These are phyloP conservation scores for Scolopax mira DNA, from an alignment of 2,113 vertebrate species.

Conservation along the genomic window DNA sequence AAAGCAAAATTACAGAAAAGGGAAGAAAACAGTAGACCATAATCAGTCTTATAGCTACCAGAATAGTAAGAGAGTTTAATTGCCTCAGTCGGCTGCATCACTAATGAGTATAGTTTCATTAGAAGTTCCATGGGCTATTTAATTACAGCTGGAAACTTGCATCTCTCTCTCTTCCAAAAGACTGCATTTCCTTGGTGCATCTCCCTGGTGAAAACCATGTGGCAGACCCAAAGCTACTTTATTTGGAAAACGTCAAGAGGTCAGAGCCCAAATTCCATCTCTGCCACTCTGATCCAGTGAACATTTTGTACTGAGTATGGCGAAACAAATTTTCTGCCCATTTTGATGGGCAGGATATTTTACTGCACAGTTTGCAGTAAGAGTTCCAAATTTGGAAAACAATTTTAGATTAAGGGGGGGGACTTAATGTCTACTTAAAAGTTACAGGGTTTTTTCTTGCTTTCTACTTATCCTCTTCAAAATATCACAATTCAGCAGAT, in stretches of 20 bases:
- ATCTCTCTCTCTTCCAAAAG: background rate
- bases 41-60: background rate
- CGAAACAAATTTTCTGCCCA: background rate
- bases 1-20: background rate
- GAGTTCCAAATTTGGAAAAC: background rate
- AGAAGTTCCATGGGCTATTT: background rate
- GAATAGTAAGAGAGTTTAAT: constrained; percentile 22
- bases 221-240: background rate
- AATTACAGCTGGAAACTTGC: background rate
- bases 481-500: background rate
- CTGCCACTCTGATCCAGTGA: background rate
- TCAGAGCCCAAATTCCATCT: background rate
- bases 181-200: background rate
- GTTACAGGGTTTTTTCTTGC: background rate
- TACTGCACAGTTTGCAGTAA: background rate
- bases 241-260: background rate
- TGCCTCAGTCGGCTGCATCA: background rate
- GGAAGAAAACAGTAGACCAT: background rate
- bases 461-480: background rate
- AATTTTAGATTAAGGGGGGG: background rate
- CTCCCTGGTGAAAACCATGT: background rate
- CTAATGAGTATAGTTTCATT: constrained; percentile 22
- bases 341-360: background rate
- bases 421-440: background rate
- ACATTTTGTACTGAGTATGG: accelerated